Percentiles rank a stretch among this genome's conserved stretches.
Conservation (phyloP, 2,797 vertebrate species). For the Oreochromis mossambicus region DNA sequence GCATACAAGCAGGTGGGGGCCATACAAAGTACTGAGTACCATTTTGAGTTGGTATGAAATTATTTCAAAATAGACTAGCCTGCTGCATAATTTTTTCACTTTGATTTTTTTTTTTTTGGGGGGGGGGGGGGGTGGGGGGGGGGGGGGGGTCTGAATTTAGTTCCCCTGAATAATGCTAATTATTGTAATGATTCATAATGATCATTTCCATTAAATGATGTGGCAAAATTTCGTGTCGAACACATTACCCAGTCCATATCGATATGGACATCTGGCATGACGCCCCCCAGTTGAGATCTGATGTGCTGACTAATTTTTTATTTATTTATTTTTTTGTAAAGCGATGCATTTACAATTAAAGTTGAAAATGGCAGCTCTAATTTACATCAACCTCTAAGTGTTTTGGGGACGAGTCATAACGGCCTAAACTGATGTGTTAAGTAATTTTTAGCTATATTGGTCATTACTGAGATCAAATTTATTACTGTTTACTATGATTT, state of each 20-base stretch:
- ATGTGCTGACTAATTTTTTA: not conserved
- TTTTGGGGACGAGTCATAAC: not conserved
- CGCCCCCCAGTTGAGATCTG: not conserved
- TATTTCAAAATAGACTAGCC: not conserved
- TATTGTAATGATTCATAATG: not conserved
- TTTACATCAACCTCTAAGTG: not conserved
- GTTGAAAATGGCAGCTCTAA: not conserved
- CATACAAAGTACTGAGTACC: not conserved
- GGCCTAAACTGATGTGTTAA: not conserved
- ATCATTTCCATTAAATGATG: not conserved
- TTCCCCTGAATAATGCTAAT: not conserved
- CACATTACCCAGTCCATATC: not conserved
- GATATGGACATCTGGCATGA: not conserved
- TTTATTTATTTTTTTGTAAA: not conserved
- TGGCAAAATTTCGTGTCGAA: not conserved
- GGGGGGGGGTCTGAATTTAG: not conserved
- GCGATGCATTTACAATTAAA: not conserved
- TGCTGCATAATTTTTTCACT: not conserved
- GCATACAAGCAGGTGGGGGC: too few relatives aligned
- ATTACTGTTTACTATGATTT: not conserved
- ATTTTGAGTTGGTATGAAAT: not conserved
- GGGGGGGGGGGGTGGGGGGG: rapidly evolving
- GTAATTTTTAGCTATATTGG: not conserved
- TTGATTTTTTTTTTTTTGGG: not conserved
- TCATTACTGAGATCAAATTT: not conserved